Evolutionary conservation across 2,113 vertebrate genomes (phyloP).

Genomic region (Oenanthe melanoleuca): DNA sequence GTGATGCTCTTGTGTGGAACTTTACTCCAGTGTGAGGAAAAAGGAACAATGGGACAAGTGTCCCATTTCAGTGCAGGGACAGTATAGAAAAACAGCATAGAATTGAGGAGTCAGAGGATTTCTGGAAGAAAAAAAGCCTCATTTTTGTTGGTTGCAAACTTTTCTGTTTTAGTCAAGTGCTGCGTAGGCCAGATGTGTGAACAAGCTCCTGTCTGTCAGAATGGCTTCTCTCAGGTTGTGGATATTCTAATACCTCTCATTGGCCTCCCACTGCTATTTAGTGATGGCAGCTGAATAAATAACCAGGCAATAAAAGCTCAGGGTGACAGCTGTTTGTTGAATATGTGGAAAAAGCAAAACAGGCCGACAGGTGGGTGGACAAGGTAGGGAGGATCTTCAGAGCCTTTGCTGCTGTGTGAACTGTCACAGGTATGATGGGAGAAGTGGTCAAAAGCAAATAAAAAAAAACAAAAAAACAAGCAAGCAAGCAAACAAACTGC

Average conservation of each 20-base stretch:
- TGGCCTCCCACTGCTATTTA: constrained; percentile 40
- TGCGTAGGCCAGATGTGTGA: neutral
- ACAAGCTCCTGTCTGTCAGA: constrained; percentile 2
- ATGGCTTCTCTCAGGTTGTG: neutral
- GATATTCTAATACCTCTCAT: constrained; percentile 11
- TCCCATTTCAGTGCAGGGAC: neutral
- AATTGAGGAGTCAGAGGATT: neutral
- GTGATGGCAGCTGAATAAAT: constrained; percentile 53
- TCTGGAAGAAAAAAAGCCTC: neutral
- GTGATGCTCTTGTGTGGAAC: neutral
- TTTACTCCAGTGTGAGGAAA: neutral
- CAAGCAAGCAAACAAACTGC: constrained; percentile 14
- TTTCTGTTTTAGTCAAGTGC: neutral
- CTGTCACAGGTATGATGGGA: neutral
- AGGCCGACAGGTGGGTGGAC: neutral
- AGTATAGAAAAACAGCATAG: neutral
- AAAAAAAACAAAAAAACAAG: too few species aligned
- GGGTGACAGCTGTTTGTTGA: constrained; percentile 49
- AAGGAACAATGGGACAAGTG: neutral
- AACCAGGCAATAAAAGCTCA: constrained; percentile 48
- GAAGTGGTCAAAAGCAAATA: neutral
- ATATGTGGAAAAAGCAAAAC: neutral
- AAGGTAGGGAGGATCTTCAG: constrained; percentile 9
- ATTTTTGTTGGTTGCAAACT: neutral
- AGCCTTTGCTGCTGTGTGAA: neutral